These are phyloP conservation scores for Acropora tenuis DNA, from an alignment of 64 coral and sea anemone species.

Conservation along the genomic window DNA sequence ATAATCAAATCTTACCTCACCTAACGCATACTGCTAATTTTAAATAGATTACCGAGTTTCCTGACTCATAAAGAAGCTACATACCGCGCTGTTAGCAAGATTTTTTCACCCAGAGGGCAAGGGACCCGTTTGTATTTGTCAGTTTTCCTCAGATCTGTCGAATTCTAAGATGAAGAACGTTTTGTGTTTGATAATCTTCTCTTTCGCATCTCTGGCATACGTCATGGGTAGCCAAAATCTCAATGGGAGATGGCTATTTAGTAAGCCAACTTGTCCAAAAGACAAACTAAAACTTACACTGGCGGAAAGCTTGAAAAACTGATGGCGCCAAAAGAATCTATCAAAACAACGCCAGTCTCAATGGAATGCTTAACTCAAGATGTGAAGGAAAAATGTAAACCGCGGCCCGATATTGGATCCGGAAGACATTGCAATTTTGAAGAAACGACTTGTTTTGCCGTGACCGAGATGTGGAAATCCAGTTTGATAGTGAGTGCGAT, in stretches of 20 bases:
- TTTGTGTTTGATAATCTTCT: not conserved
- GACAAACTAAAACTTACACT: not conserved
- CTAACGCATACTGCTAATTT: not conserved
- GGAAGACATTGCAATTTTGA: not conserved
- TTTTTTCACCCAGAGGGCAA: not conserved
- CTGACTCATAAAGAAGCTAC: not conserved
- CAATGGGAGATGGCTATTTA: not conserved
- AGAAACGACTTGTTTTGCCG: not conserved
- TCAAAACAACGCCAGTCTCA: not conserved
- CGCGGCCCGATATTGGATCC: not conserved
- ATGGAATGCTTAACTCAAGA: not conserved
- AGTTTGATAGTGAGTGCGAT: not conserved
- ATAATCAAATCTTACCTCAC: not conserved
- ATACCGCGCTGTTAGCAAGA: not conserved
- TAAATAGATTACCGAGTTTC: not conserved
- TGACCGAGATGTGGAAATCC: not conserved
- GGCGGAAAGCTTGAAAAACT: not conserved
- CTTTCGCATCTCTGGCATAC: not conserved
- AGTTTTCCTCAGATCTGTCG: not conserved
- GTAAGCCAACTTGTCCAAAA: not conserved
- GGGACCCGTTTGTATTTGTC: not conserved
- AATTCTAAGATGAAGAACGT: not conserved
- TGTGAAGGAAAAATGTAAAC: not conserved
- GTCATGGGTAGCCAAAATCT: not conserved
- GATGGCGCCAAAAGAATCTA: not conserved